Percentiles rank a stretch among this genome's conserved stretches.
Conservation (phyloP, 1,140 invertebrate genomes). For the Diabrotica undecimpunctata region DNA sequence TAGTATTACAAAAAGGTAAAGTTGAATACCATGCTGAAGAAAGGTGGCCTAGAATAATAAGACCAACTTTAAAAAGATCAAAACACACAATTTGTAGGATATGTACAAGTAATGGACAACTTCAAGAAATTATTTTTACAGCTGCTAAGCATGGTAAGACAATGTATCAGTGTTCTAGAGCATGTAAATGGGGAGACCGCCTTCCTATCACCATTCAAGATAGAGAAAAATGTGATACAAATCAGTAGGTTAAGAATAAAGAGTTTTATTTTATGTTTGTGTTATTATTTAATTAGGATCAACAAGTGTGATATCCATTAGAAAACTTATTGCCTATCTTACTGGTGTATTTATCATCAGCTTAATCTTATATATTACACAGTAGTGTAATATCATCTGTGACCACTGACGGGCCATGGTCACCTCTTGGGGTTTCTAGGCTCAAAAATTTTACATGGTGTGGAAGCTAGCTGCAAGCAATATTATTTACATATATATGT, state of each 20-base stretch:
- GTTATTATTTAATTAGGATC: background rate
- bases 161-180: slow-evolving; percentile 66
- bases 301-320: too few species aligned
- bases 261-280: background rate
- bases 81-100: slow-evolving; percentile 73
- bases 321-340: too few species aligned
- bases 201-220: slow-evolving; percentile 21
- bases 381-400: too few species aligned
- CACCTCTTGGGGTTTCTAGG: too few species aligned
- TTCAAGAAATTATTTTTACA: slow-evolving; percentile 76
- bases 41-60: slow-evolving; percentile 75
- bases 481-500: too few species aligned
- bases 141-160: slow-evolving; percentile 68
- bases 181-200: slow-evolving; percentile 67
- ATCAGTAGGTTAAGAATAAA: background rate
- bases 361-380: too few species aligned
- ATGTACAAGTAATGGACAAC: slow-evolving; percentile 69
- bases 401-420: too few species aligned
- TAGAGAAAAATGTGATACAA: slow-evolving; percentile 4
- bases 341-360: too few species aligned
- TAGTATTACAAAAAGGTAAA: slow-evolving; percentile 75
- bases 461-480: too few species aligned
- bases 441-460: too few species aligned
- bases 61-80: slow-evolving; percentile 60
- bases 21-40: slow-evolving; percentile 12